These are phyloP conservation scores for Geotrupes spiniger DNA, from an alignment of 2,888 invertebrate genomes.

Conservation along the genomic window DNA sequence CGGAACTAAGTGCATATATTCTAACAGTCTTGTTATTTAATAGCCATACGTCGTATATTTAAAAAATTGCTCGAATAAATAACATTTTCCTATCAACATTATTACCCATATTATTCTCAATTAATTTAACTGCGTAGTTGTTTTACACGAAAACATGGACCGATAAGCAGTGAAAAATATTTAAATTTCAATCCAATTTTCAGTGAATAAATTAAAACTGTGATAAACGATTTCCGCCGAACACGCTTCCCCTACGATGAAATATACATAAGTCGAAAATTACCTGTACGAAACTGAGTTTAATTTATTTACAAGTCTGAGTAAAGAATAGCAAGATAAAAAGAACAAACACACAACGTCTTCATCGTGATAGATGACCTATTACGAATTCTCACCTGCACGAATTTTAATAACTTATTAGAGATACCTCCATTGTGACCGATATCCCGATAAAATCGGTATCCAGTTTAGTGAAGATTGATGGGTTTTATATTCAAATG, in stretches of 20 bases:
- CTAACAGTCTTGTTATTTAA: too few relatives aligned
- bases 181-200: neutral
- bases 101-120: too few relatives aligned
- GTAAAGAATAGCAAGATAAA: constrained; percentile 1
- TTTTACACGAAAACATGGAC: too few relatives aligned
- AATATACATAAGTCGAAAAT: neutral
- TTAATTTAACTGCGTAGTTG: too few relatives aligned
- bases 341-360: constrained; percentile 8
- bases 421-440: constrained; percentile 13
- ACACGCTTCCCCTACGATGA: neutral
- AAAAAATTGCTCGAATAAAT: too few relatives aligned
- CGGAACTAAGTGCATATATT: too few relatives aligned
- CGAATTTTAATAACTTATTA: constrained; percentile 24
- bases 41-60: too few relatives aligned
- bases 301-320: constrained; percentile 1
- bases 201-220: constrained; percentile 6
- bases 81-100: too few relatives aligned
- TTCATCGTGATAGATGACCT: constrained; percentile 25
- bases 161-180: too few relatives aligned
- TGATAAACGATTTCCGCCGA: constrained; percentile 6
- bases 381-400: constrained; percentile 26
- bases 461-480: constrained; percentile 22
- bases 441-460: constrained; percentile 19
- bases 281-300: neutral
- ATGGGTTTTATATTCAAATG: constrained; percentile 22